A percentile compares a stretch with the other conserved stretches of the same genome.
Conservation (phyloP, 2,113 vertebrate genomes). For the Cololabis saira region DNA sequence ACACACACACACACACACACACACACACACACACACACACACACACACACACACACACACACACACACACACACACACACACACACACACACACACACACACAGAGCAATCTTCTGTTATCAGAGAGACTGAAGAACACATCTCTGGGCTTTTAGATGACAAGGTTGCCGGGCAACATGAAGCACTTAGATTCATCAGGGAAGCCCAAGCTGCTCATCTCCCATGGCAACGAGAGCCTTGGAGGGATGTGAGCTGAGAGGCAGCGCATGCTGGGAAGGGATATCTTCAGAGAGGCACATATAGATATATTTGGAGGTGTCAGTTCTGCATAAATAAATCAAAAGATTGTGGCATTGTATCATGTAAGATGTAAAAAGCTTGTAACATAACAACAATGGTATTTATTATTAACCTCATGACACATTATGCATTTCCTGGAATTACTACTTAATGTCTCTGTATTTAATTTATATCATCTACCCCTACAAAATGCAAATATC, state of each 20-base stretch:
- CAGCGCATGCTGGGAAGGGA: constrained; percentile 30
- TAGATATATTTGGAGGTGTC: neutral
- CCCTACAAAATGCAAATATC: too few species aligned
- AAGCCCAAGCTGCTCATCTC: constrained; percentile 39
- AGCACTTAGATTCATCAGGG: constrained; percentile 44
- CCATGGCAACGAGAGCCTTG: constrained; percentile 36
- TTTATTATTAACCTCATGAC: too few species aligned
- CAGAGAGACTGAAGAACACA: constrained; percentile 32
- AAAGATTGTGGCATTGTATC: neutral
- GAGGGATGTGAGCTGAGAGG: constrained; percentile 24
- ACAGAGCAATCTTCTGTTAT: constrained; percentile 40
- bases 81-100: constrained; percentile 16
- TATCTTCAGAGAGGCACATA: neutral
- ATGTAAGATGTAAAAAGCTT: neutral
- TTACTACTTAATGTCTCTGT: neutral
- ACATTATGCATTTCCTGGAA: too few species aligned
- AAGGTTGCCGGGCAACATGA: constrained; percentile 71
- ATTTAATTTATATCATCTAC: neutral
- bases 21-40: neutral
- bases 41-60: constrained; percentile 3
- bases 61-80: constrained; percentile 24
- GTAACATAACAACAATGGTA: neutral
- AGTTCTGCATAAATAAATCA: neutral
- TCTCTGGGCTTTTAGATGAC: constrained; percentile 25
- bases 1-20: constrained; percentile 21